Percentiles rank a stretch among this genome's conserved stretches.
Evolutionary conservation across 2,113 vertebrate genomes (phyloP).

Genomic region (Heloderma charlesbogerti): DNA sequence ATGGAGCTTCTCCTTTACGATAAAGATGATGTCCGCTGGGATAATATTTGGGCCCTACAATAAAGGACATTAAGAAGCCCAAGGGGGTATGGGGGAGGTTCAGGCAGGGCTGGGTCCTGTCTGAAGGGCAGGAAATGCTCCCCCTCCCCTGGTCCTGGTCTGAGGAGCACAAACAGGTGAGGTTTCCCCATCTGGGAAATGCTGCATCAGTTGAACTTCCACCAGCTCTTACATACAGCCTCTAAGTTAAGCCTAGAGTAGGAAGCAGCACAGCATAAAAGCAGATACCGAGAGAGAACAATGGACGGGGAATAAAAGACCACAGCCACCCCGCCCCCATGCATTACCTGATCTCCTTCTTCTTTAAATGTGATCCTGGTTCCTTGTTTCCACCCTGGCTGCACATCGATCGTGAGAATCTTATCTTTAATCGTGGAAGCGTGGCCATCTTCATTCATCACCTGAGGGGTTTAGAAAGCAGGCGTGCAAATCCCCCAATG

Average conservation of each 20-base stretch:
- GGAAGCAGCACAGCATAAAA: neutral
- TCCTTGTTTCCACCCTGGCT: conserved; percentile 90
- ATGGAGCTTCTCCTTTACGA: conserved; percentile 89
- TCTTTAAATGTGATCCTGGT: conserved; percentile 88
- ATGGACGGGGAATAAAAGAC: neutral
- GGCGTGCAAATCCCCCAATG: neutral
- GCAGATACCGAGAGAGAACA: neutral
- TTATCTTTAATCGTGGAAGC: conserved; percentile 93
- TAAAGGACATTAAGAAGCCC: neutral
- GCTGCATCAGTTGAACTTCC: neutral
- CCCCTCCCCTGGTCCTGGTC: too few species aligned
- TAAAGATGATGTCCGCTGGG: conserved; percentile 92
- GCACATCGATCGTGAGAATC: conserved; percentile 88
- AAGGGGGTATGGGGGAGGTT: neutral
- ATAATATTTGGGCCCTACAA: conserved; percentile 90
- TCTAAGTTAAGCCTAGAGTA: too few species aligned
- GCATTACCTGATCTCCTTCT: conserved; percentile 92
- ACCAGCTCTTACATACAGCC: neutral
- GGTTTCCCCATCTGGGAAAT: too few species aligned
- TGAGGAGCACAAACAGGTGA: neutral
- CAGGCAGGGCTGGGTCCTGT: rapidly evolving
- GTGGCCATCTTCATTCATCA: conserved; percentile 90
- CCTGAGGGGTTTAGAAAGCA: conserved; percentile 70
- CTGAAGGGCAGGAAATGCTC: rapidly evolving
- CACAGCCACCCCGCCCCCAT: too few species aligned